A percentile compares a stretch with the other conserved stretches of the same genome.
phyloP scores from a whole-genome alignment of 2,888 invertebrate species.

The Dichetophora obliterata region DNA sequence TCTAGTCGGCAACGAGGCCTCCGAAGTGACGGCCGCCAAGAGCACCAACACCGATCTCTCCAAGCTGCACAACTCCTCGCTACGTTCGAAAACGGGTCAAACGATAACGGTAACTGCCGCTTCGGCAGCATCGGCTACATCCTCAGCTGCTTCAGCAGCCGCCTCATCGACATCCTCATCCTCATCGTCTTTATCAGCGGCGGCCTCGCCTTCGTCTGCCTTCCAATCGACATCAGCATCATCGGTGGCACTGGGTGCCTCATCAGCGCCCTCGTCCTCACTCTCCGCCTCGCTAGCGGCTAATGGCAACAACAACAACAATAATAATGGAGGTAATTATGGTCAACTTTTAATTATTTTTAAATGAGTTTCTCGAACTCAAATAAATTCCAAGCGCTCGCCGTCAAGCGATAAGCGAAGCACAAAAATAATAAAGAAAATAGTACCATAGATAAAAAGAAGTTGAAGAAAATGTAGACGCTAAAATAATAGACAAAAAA shows the following conservation, averaged over 20 bases:
- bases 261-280: slow-evolving; percentile 80
- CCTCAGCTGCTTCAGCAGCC: slow-evolving; percentile 67
- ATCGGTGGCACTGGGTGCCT: slow-evolving; percentile 68
- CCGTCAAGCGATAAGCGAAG: slow-evolving; percentile 41
- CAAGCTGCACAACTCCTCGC: slow-evolving; percentile 77
- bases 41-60: slow-evolving; percentile 79
- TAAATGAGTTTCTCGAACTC: slow-evolving; percentile 66
- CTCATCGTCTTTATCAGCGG: slow-evolving; percentile 70
- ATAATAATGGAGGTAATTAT: slow-evolving; percentile 69
- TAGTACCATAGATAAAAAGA: slow-evolving; percentile 25
- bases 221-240: slow-evolving; percentile 67
- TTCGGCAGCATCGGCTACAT: slow-evolving; percentile 77
- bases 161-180: slow-evolving; percentile 63
- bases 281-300: slow-evolving; percentile 58
- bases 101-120: slow-evolving; percentile 71
- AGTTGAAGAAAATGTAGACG: slow-evolving; percentile 29
- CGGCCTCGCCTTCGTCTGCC: slow-evolving; percentile 70
- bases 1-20: slow-evolving; percentile 83
- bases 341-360: slow-evolving; percentile 68
- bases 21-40: slow-evolving; percentile 79
- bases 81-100: slow-evolving; percentile 72
- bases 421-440: slow-evolving; percentile 38
- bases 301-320: slow-evolving; percentile 66
- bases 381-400: slow-evolving; percentile 42
- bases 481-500: slow-evolving; percentile 21